Percentiles rank a stretch among this genome's conserved stretches.
Evolutionary conservation across 2,113 vertebrate genomes (phyloP).

Genomic region (Petaurus breviceps): DNA sequence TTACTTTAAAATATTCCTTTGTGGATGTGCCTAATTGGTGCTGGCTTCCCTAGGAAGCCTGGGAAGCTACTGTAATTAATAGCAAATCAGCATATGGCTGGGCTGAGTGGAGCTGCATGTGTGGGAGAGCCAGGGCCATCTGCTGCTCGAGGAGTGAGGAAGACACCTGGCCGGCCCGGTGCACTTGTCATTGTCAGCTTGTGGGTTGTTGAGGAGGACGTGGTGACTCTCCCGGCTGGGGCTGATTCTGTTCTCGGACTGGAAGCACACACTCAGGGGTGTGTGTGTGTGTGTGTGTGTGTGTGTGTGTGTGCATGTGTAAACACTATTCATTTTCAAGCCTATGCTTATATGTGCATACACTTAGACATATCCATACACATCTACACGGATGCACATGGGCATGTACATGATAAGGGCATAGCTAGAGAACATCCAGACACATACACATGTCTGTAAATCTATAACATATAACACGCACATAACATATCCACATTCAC

Average conservation of each 20-base stretch:
- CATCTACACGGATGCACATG: too few relatives aligned
- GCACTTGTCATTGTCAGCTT: not conserved
- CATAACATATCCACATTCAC: too few relatives aligned
- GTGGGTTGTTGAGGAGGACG: not conserved
- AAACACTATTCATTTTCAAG: too few relatives aligned
- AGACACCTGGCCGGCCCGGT: slow-evolving; percentile 37
- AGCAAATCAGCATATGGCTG: slow-evolving; percentile 60
- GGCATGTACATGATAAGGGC: too few relatives aligned
- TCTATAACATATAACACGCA: not conserved
- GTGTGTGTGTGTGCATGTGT: too few relatives aligned
- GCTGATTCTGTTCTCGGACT: not conserved
- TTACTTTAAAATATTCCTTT: slow-evolving; percentile 22
- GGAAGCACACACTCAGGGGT: not conserved
- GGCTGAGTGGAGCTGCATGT: not conserved
- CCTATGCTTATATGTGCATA: not conserved
- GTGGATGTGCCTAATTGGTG: slow-evolving; percentile 10
- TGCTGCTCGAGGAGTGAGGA: not conserved
- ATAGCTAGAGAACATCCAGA: not conserved
- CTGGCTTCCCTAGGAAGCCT: not conserved
- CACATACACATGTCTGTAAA: not conserved
- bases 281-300: not conserved
- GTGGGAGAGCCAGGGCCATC: slow-evolving; percentile 43
- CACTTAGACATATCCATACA: not conserved
- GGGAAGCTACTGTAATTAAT: slow-evolving; percentile 77
- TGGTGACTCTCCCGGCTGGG: not conserved